phyloP scores from a whole-genome alignment of 2,888 invertebrate species.

The Anarsia innoxiella region DNA sequence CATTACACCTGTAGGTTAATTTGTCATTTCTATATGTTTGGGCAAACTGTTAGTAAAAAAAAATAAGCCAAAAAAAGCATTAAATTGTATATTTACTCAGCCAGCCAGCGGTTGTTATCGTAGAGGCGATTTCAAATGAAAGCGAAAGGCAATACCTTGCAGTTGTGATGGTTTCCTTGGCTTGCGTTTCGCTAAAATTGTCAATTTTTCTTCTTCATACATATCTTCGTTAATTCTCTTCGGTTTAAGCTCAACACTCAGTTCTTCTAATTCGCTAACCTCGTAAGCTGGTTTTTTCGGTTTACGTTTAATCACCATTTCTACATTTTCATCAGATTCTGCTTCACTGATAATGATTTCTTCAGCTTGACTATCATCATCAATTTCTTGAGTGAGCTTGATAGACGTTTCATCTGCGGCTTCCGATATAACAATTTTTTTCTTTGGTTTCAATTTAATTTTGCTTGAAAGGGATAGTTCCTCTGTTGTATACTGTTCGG shows the following conservation, averaged over 20 bases:
- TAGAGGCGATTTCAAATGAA: no score
- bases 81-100: no score
- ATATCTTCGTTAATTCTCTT: slow-evolving; percentile 51
- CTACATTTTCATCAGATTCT: slow-evolving; percentile 75
- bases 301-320: slow-evolving; percentile 65
- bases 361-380: slow-evolving; percentile 77
- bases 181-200: slow-evolving; percentile 80
- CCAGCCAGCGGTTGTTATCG: no score
- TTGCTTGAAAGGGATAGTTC: slow-evolving; percentile 83
- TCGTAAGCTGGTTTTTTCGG: slow-evolving; percentile 74
- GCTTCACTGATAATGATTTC: slow-evolving; percentile 79
- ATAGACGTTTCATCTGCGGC: slow-evolving; percentile 82
- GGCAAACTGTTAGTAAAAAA: no score
- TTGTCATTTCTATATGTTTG: no score
- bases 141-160: slow-evolving; percentile 72
- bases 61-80: no score
- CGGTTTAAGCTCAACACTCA: slow-evolving; percentile 74
- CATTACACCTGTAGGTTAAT: no score
- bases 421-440: slow-evolving; percentile 77
- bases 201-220: slow-evolving; percentile 80
- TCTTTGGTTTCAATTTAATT: slow-evolving; percentile 79
- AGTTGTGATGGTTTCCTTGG: slow-evolving; percentile 77
- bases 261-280: slow-evolving; percentile 77
- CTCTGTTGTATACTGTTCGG: slow-evolving; percentile 77
- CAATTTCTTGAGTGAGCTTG: slow-evolving; percentile 77